These are phyloP conservation scores for Petrocephalus zakoni DNA, from an alignment of 2,113 vertebrate species.

Conservation along the genomic window DNA sequence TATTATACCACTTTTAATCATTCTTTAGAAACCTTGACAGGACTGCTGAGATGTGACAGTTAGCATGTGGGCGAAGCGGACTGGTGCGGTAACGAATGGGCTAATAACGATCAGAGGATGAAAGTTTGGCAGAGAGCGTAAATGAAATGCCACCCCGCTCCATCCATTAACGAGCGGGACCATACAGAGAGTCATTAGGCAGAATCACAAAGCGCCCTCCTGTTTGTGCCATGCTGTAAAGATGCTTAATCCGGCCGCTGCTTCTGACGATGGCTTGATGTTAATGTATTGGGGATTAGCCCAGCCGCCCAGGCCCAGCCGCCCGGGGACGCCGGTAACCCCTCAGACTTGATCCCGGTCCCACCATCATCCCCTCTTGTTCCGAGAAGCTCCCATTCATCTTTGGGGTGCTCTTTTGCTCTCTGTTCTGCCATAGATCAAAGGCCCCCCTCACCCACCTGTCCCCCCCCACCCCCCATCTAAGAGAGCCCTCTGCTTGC, in stretches of 20 bases:
- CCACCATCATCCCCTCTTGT: constrained; percentile 34
- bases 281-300: constrained; percentile 63
- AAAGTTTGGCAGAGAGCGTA: background rate
- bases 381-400: constrained; percentile 59
- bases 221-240: background rate
- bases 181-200: constrained; percentile 40
- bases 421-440: constrained; percentile 59
- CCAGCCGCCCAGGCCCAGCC: constrained; percentile 54
- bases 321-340: constrained; percentile 53
- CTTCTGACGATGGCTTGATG: constrained; percentile 52
- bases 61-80: background rate
- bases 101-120: background rate
- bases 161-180: constrained; percentile 54
- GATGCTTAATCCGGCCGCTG: background rate
- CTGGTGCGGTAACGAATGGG: background rate
- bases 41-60: background rate
- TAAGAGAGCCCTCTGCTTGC: constrained; percentile 36
- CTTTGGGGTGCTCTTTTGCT: constrained; percentile 43
- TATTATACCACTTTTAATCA: background rate
- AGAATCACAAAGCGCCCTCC: background rate
- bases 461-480: constrained; percentile 34
- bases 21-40: background rate
- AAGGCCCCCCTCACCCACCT: constrained; percentile 53
- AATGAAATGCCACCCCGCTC: constrained; percentile 30
- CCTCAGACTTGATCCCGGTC: constrained; percentile 50